Conservation (phyloP, 1,140 invertebrate genomes). For the Drosophila cardini region DNA sequence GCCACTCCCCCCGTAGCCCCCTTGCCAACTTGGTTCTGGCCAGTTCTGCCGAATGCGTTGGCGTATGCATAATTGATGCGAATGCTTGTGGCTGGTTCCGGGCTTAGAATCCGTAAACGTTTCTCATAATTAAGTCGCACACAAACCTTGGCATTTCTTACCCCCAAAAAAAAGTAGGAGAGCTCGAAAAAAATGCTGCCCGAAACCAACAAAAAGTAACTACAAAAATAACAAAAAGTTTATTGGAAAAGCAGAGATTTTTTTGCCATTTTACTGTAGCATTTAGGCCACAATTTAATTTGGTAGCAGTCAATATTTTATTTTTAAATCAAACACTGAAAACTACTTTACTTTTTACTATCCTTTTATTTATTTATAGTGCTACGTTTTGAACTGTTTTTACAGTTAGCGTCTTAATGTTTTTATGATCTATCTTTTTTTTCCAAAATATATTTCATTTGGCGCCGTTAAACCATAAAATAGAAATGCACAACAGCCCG, state of each 20-base stretch:
- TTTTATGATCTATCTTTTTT: constrained; percentile 30
- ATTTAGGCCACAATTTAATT: constrained; percentile 52
- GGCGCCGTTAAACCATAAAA: constrained; percentile 45
- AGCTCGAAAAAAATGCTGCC: neutral
- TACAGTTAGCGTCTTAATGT: constrained; percentile 14
- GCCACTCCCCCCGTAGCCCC: neutral
- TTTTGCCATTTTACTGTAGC: no score
- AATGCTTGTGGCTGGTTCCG: constrained; percentile 71
- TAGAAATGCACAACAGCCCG: constrained; percentile 30
- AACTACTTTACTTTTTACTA: constrained; percentile 1
- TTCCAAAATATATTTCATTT: constrained; percentile 20
- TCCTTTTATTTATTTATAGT: constrained; percentile 4
- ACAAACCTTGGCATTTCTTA: neutral
- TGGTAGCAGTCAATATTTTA: neutral
- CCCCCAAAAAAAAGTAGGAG: constrained; percentile 24
- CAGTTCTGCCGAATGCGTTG: constrained; percentile 56
- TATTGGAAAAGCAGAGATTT: constrained; percentile 59
- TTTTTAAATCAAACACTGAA: constrained; percentile 3
- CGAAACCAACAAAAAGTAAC: constrained; percentile 29
- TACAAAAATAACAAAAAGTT: constrained; percentile 46
- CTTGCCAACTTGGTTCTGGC: constrained; percentile 27
- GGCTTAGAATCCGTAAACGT: constrained; percentile 56
- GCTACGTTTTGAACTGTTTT: constrained; percentile 16
- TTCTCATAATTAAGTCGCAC: constrained; percentile 60
- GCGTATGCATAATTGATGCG: constrained; percentile 84